phyloP scores from a whole-genome alignment of 2,113 vertebrate genomes.

The Neodon shergylaensis region DNA sequence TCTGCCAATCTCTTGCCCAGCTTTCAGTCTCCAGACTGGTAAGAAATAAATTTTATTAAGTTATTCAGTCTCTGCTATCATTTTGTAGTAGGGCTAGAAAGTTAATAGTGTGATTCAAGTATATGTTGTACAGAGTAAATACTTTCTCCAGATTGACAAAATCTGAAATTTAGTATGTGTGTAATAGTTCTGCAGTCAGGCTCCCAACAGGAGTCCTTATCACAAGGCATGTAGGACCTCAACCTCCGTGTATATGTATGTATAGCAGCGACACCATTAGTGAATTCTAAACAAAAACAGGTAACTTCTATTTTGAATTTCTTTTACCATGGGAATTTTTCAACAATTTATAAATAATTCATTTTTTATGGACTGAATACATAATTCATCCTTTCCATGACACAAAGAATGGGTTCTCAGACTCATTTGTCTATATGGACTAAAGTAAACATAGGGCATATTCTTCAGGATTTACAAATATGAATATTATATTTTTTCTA shows the following conservation, averaged over 20 bases:
- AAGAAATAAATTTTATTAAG: neutral
- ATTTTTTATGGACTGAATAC: neutral
- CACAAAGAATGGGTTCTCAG: neutral
- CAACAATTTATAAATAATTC: constrained; percentile 26
- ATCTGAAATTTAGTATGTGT: neutral
- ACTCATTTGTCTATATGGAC: neutral
- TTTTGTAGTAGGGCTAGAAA: neutral
- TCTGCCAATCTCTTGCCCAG: neutral
- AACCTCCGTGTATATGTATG: neutral
- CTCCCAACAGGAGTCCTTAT: neutral
- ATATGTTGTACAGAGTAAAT: neutral
- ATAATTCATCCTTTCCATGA: constrained; percentile 20
- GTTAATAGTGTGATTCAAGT: neutral
- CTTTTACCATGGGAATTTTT: neutral
- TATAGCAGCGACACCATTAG: neutral
- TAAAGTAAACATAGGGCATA: constrained; percentile 2
- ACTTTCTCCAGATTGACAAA: neutral
- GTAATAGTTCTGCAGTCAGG: neutral
- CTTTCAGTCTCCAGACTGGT: neutral
- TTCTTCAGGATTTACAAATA: neutral
- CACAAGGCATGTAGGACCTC: neutral
- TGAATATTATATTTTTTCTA: neutral
- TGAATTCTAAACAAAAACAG: constrained; percentile 21
- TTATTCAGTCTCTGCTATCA: neutral
- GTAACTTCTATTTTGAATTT: neutral